phyloP scores from a whole-genome alignment of 2,797 vertebrate species.

The Enteromius argenteus region DNA sequence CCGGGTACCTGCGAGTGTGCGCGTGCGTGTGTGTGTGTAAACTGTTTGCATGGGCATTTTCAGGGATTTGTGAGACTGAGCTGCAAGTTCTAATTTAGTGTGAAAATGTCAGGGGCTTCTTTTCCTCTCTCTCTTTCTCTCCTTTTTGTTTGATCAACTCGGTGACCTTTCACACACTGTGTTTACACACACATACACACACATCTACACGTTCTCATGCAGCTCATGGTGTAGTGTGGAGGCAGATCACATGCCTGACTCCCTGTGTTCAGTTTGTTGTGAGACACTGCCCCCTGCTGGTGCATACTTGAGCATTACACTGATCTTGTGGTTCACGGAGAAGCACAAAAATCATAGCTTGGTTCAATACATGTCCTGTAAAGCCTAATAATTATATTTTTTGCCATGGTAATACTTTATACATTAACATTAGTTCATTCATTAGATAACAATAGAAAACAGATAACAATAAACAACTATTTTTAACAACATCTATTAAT shows the following conservation, averaged over 20 bases:
- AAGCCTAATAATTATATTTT: neutral
- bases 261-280: constrained; percentile 12
- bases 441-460: neutral
- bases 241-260: neutral
- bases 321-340: neutral
- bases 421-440: neutral
- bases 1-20: constrained; percentile 23
- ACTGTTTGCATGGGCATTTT: constrained; percentile 58
- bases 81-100: constrained; percentile 57
- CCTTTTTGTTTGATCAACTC: constrained; percentile 58
- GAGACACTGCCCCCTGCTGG: constrained; percentile 54
- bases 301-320: neutral
- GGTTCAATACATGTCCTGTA: neutral
- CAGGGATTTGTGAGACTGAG: constrained; percentile 54
- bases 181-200: constrained; percentile 40
- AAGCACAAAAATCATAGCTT: neutral
- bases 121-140: constrained; percentile 50
- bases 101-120: constrained; percentile 63
- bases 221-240: constrained; percentile 29
- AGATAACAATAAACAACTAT: no score
- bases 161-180: constrained; percentile 58
- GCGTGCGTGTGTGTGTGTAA: constrained; percentile 39
- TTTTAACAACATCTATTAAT: neutral
- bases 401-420: neutral
- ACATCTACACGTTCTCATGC: constrained; percentile 29